phyloP scores from a whole-genome alignment of 2,797 vertebrate species.

The Eremophila alpestris region DNA sequence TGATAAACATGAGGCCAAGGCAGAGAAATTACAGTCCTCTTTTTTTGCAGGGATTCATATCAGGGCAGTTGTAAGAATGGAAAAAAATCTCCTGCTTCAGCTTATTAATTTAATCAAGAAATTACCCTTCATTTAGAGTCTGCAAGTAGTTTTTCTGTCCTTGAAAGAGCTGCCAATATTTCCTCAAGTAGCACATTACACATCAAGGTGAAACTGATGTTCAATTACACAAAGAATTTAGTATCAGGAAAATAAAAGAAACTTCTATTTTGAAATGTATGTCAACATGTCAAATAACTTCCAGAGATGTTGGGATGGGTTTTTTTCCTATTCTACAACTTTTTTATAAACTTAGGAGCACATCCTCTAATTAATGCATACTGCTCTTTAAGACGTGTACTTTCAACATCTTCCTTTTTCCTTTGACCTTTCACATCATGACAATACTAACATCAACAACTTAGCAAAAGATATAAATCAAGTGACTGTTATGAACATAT shows the following conservation, averaged over 20 bases:
- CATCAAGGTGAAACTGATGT: neutral
- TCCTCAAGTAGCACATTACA: neutral
- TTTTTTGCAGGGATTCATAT: neutral
- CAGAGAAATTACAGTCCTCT: neutral
- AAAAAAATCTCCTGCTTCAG: neutral
- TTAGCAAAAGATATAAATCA: neutral
- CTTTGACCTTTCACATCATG: neutral
- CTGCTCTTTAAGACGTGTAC: neutral
- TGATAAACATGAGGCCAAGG: neutral
- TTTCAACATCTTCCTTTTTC: neutral
- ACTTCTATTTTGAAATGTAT: neutral
- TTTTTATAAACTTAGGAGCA: neutral
- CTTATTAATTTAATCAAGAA: neutral
- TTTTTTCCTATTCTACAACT: neutral
- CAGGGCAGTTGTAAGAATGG: neutral
- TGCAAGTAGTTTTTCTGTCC: neutral
- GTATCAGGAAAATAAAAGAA: neutral
- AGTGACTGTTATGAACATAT: neutral
- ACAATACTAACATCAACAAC: neutral
- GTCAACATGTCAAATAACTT: neutral
- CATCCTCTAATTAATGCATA: neutral
- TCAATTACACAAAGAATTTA: neutral
- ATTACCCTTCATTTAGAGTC: neutral
- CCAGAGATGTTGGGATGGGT: accelerated
- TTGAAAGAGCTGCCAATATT: neutral